A percentile compares a stretch with the other conserved stretches of the same genome.
phyloP scores from a whole-genome alignment of 2,797 vertebrate species.

The Mionectes olivaceus region DNA sequence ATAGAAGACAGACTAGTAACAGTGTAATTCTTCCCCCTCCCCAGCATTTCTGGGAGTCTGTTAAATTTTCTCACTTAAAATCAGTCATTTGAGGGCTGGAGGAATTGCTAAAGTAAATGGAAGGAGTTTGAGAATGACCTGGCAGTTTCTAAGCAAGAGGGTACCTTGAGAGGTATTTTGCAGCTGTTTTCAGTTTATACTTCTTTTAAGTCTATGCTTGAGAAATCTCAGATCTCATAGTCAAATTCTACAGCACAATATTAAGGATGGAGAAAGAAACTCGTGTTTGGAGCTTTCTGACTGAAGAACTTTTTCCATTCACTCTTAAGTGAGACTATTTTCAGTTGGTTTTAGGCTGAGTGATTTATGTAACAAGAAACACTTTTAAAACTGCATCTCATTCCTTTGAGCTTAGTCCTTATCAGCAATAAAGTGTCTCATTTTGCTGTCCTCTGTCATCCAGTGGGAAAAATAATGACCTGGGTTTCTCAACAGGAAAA shows the following conservation, averaged over 20 bases:
- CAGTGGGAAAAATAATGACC: neutral
- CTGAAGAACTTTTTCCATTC: neutral
- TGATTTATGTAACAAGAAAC: conserved; percentile 26
- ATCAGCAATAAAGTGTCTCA: neutral
- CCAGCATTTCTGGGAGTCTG: neutral
- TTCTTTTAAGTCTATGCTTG: neutral
- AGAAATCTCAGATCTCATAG: neutral
- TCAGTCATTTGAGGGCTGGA: neutral
- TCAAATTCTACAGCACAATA: neutral
- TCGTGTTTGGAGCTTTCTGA: neutral
- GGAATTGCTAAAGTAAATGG: neutral
- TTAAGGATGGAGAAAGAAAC: neutral
- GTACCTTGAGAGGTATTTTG: neutral
- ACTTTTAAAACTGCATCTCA: conserved; percentile 3
- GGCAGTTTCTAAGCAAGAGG: neutral
- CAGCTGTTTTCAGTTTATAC: neutral
- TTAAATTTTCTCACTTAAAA: neutral
- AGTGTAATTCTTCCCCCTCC: neutral
- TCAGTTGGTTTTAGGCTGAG: neutral
- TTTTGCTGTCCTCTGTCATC: neutral
- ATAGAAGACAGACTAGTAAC: neutral
- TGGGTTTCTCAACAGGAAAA: conserved; percentile 7
- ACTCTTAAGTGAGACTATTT: conserved; percentile 15
- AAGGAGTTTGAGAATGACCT: neutral
- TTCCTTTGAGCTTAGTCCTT: conserved; percentile 35